These are phyloP conservation scores for Clarias fuscus DNA, from an alignment of 2,797 vertebrate genomes.

Conservation along the genomic window DNA sequence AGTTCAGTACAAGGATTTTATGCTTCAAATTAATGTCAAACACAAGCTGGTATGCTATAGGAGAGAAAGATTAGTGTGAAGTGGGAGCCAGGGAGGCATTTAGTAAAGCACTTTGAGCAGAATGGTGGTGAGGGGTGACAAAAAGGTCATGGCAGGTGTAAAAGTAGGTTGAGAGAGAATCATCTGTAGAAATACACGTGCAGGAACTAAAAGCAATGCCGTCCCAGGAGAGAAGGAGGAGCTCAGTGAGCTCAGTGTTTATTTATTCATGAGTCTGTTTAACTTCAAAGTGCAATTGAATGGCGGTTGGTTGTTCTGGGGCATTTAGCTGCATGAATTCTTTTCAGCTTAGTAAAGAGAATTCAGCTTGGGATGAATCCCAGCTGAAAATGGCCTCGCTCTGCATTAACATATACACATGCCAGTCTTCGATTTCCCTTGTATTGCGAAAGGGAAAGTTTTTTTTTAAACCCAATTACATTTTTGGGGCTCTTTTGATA, in stretches of 20 bases:
- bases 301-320: slow-evolving; percentile 42
- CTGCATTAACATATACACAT: slow-evolving; percentile 34
- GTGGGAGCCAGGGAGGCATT: slow-evolving; percentile 30
- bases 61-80: not conserved
- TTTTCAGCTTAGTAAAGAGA: slow-evolving; percentile 53
- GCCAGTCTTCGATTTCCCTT: slow-evolving; percentile 31
- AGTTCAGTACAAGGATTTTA: slow-evolving; percentile 49
- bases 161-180: slow-evolving; percentile 24
- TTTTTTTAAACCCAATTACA: not conserved
- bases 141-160: slow-evolving; percentile 13
- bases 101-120: slow-evolving; percentile 17
- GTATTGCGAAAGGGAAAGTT: not conserved
- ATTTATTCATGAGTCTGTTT: slow-evolving; percentile 60
- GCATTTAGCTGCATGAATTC: slow-evolving; percentile 55
- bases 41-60: slow-evolving; percentile 45
- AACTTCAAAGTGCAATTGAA: slow-evolving; percentile 59
- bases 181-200: slow-evolving; percentile 19
- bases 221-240: slow-evolving; percentile 49
- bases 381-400: slow-evolving; percentile 18
- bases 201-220: slow-evolving; percentile 19
- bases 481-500: slow-evolving; percentile 15
- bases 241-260: slow-evolving; percentile 1
- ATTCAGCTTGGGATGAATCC: slow-evolving; percentile 44
- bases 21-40: slow-evolving; percentile 54
- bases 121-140: not conserved